A percentile compares a stretch with the other conserved stretches of the same genome.
Evolutionary conservation across 2,888 invertebrate species (phyloP).

Genomic region (Leptura quadrifasciata): DNA sequence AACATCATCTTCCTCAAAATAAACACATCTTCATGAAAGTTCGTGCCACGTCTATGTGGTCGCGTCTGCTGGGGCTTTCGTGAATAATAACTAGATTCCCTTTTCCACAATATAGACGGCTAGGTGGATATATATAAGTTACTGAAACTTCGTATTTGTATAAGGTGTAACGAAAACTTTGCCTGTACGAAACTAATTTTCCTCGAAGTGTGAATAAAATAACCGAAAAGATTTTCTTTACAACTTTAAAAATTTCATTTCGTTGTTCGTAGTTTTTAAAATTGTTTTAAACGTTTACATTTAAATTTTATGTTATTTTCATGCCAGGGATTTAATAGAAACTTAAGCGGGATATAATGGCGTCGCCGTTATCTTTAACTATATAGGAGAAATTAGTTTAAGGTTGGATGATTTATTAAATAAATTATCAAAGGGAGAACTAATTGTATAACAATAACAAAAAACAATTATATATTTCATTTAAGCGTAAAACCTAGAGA

Average conservation of each 20-base stretch:
- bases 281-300: slow-evolving; percentile 53
- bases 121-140: slow-evolving; percentile 44
- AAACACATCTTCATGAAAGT: slow-evolving; percentile 39
- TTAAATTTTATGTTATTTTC: slow-evolving; percentile 55
- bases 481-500: no score
- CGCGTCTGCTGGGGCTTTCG: slow-evolving; percentile 40
- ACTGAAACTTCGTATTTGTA: slow-evolving; percentile 58
- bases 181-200: slow-evolving; percentile 59
- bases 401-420: neutral
- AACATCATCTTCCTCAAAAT: slow-evolving; percentile 22
- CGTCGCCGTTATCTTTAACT: slow-evolving; percentile 1
- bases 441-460: neutral
- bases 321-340: slow-evolving; percentile 50
- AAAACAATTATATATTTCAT: no score
- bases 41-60: slow-evolving; percentile 37
- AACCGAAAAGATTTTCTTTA: slow-evolving; percentile 57
- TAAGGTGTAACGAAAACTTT: slow-evolving; percentile 63
- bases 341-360: neutral
- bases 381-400: slow-evolving; percentile 1
- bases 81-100: slow-evolving; percentile 42
- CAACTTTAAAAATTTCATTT: slow-evolving; percentile 56
- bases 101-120: slow-evolving; percentile 39
- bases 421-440: neutral
- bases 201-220: slow-evolving; percentile 61
- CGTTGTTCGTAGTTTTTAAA: slow-evolving; percentile 41